Evolutionary conservation across 2,888 invertebrate genomes (phyloP).

Genomic region (Eupithecia subfuscata): DNA sequence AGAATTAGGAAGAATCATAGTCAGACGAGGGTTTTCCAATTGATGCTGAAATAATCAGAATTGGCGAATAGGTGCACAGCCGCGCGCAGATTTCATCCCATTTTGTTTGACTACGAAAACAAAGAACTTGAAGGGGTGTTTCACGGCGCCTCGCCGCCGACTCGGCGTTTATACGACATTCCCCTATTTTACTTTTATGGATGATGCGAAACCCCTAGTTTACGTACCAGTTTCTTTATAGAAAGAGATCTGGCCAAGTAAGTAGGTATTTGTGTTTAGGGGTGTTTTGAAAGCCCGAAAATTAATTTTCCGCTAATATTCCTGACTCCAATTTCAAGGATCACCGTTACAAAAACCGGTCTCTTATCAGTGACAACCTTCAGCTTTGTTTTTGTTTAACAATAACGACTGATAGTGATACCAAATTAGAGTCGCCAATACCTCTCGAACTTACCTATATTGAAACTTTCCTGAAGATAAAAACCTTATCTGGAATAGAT

Average conservation of each 20-base stretch:
- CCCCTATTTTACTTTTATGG: conserved; percentile 45
- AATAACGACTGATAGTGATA: conserved; percentile 42
- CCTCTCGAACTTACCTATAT: conserved; percentile 31
- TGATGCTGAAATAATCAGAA: background rate
- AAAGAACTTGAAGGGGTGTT: conserved; percentile 50
- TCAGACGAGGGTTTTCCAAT: background rate
- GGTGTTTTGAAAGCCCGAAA: background rate
- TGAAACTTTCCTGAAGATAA: conserved; percentile 60
- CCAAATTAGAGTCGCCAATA: conserved; percentile 37
- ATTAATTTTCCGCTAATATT: background rate
- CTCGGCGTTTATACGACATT: conserved; percentile 43
- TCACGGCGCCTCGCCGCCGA: conserved; percentile 34
- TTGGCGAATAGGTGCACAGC: background rate
- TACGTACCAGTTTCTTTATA: conserved; percentile 17
- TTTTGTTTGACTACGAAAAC: conserved; percentile 49
- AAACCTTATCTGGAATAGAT: conserved; percentile 58
- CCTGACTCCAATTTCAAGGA: background rate
- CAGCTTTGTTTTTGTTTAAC: conserved; percentile 38
- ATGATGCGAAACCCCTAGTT: conserved; percentile 32
- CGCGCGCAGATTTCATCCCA: conserved; percentile 29
- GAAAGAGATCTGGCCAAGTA: conserved; percentile 18
- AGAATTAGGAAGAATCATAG: background rate
- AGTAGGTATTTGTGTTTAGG: background rate
- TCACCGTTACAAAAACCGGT: conserved; percentile 7
- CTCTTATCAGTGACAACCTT: conserved; percentile 32